Evolutionary conservation across 2,113 vertebrate species (phyloP), one percentile per base, ranked within the genome.

Genomic region (Hydropotes inermis): DNA sequence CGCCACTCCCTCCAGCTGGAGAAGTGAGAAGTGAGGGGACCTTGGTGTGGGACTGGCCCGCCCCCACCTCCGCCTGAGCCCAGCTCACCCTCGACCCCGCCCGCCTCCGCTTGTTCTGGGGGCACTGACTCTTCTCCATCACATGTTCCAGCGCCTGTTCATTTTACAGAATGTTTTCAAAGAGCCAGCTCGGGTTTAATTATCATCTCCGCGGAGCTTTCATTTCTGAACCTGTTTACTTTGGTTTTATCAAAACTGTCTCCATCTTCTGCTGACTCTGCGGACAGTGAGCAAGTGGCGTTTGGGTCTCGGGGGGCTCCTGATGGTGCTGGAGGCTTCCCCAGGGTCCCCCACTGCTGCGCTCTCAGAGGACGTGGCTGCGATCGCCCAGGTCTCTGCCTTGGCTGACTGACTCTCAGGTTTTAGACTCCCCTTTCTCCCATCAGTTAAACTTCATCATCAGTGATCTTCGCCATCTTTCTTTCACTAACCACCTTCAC

Each of bases 211-310:
- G 52, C 0, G 0, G 23, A 54, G 82, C 58, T 93, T 87, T 78
- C 39, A 11, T 45, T 70, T 90, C 30, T 83, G 52, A 52, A 36
- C 64, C 43, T n/a, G 7, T 93, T 76, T n/a, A 15, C 43, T 55
- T n/a, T 1, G 25, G 61, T 70, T 81, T 79, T 15, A 92, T 60
- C 74, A 5, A 74, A 60, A 36, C 23, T 9, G 1, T 5, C 39
- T 85, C 39, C n/a, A 61, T 30, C 89, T 86, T 82, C 33, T 45
- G 45, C 61, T n/a, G 7, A 19, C 93, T 82, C 33, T 55, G 52
- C 55, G 27, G 10, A 25, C 55, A 13, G 25, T 1, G 6, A 1
- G 67, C 0, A 0, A 39, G 11, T 0, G 0, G 4, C 0, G 0
- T 3, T 7, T 4, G 28, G 61, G 45, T 39, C 79, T 47, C 36